Evolutionary conservation across 2,113 vertebrate species (phyloP), one percentile per base, ranked within the genome.

Genomic region (Gadus chalcogrammus): DNA sequence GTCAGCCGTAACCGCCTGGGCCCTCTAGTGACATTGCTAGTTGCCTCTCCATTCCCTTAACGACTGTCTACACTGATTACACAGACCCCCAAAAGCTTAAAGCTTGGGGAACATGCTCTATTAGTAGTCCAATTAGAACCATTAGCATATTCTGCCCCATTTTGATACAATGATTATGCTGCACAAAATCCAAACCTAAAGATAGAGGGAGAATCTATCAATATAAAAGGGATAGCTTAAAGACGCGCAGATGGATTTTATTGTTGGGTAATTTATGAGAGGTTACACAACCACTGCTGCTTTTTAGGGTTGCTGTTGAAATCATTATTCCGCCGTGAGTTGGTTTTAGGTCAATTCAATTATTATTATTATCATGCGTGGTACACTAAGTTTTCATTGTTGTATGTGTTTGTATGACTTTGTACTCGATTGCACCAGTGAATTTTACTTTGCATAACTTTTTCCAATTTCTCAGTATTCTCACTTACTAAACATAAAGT

Each of bases 41-140:
- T 96, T 95, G 95, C 94, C 95, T 97, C 95, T 98, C 95, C 94
- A 97, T 97, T 96, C 96, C 94, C 95, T 95, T 97, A 97, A 99
- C 94, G 97, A 97, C 96, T 98, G 96, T 98, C 96, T 96, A 93
- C 94, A 94, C 96, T 99, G 97, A 99, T 99, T 98, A 98, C 95
- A 97, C 96, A 96, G 95, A 94, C 95, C 96, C 95, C 95, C 95
- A 93, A 91, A 91, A 89, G 95, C 95, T 96, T 94, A 94, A 95
- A 97, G 97, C 96, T 94, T 94, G 94, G 94, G 92, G 98, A 95
- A 95, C 94, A 95, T 93, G 95, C 95, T 97, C 95, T 97, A 96
- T 98, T 98, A 99, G 95, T 93, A 94, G 93, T 97, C 96, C 95
- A 97, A 98, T 98, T 97, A 97, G 95, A 96, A 93, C 92, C 95